Percentiles rank a stretch among this genome's conserved stretches.
phyloP scores from a whole-genome alignment of 2,888 invertebrate species.

The Sisyra terminalis region DNA sequence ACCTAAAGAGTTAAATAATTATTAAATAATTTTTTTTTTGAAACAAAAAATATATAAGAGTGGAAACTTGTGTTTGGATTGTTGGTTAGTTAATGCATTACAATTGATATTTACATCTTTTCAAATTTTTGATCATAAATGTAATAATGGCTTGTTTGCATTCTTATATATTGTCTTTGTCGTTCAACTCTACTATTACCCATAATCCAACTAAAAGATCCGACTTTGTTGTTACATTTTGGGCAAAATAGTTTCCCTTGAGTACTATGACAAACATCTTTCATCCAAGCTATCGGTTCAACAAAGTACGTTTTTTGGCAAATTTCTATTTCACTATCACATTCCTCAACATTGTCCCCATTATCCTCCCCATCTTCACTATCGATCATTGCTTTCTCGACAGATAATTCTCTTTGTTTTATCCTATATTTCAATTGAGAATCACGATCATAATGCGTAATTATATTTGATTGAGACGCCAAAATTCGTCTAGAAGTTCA shows the following conservation, averaged over 20 bases:
- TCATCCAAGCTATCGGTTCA: slow-evolving; percentile 86
- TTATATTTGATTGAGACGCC: slow-evolving; percentile 64
- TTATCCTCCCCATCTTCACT: slow-evolving; percentile 19
- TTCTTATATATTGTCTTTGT: not conserved
- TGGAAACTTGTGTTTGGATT: too few species aligned
- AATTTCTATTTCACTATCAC: slow-evolving; percentile 23
- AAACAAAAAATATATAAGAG: too few species aligned
- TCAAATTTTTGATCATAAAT: not conserved
- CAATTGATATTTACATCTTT: slow-evolving; percentile 4
- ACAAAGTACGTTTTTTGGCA: slow-evolving; percentile 70
- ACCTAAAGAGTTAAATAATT: slow-evolving; percentile 40
- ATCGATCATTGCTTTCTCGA: slow-evolving; percentile 12
- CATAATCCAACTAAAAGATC: slow-evolving; percentile 83
- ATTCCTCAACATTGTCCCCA: slow-evolving; percentile 22
- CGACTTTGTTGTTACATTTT: slow-evolving; percentile 69
- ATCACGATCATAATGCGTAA: slow-evolving; percentile 47
- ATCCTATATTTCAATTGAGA: slow-evolving; percentile 25
- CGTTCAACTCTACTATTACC: too few species aligned
- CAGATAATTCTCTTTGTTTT: slow-evolving; percentile 21
- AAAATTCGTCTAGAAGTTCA: slow-evolving; percentile 40
- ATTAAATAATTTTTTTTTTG: too few species aligned
- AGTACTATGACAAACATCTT: slow-evolving; percentile 43
- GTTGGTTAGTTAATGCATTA: too few species aligned
- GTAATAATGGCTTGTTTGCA: not conserved
- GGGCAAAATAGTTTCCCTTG: slow-evolving; percentile 78